phyloP scores from a whole-genome alignment of 2,797 vertebrate species.

The Lophius americanus region DNA sequence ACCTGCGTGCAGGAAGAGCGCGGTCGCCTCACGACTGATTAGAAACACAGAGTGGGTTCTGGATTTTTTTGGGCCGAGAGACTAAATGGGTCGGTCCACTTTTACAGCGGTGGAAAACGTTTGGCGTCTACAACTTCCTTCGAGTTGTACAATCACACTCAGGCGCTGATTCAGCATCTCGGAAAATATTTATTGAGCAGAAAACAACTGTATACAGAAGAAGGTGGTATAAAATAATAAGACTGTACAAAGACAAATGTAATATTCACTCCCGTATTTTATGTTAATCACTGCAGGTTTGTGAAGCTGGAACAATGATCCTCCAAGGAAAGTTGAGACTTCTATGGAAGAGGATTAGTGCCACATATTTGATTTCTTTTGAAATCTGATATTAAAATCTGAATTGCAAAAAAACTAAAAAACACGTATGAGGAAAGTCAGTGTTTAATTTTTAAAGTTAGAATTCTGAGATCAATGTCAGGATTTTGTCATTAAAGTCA shows the following conservation, averaged over 20 bases:
- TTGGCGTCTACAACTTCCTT: slow-evolving; percentile 11
- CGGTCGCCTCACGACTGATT: slow-evolving; percentile 42
- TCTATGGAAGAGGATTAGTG: too few species aligned
- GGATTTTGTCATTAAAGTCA: too few species aligned
- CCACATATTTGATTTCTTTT: too few species aligned
- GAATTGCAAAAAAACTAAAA: too few species aligned
- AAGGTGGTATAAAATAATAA: neutral
- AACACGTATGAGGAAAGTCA: too few species aligned
- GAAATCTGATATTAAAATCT: too few species aligned
- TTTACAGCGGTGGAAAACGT: slow-evolving; percentile 27
- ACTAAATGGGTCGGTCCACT: slow-evolving; percentile 30
- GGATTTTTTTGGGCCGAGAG: slow-evolving; percentile 41
- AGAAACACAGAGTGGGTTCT: slow-evolving; percentile 38
- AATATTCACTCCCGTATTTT: slow-evolving; percentile 9
- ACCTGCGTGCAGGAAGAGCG: slow-evolving; percentile 66
- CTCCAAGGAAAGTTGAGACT: too few species aligned
- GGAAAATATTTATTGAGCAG: neutral
- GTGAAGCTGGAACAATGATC: neutral
- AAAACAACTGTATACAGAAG: neutral
- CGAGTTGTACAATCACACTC: neutral
- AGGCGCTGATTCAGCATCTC: neutral
- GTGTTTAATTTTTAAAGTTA: too few species aligned
- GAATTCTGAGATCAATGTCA: too few species aligned
- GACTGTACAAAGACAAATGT: neutral
- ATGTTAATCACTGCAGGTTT: slow-evolving; percentile 11